Evolutionary conservation across 2,113 vertebrate genomes (phyloP), one percentile per base, ranked within the genome.

Genomic region (Ciconia maguari): DNA sequence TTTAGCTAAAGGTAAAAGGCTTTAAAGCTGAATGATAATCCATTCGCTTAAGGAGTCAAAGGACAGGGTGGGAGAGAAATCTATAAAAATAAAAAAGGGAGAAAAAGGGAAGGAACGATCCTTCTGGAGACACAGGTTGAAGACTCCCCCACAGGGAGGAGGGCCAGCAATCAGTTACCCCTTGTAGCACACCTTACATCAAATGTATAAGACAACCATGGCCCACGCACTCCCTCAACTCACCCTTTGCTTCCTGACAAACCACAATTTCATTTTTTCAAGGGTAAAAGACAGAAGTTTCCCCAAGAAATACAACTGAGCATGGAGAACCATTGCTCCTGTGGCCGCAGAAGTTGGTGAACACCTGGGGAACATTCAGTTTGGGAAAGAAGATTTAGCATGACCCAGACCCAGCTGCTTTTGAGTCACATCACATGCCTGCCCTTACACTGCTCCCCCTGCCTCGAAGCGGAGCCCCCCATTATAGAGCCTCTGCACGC

Each of bases 371-470:
- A 48, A 26, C 19, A 4, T 6, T 16, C 2, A 0, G 1, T 9
- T 46, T 51, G 29, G 54, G 25, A 36, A 32, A 68, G n/a, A 52
- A 66, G 25, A 11, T 21, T 30, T 21, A 42, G 27, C 32, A 27
- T 2, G 3, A 16, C 49, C 20, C 48, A 57, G 29, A 25, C 41
- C 19, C 2, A 9, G 4, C 41, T n/a, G 10, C 49, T 60, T 41
- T 13, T 25, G 10, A 49, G 22, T 13, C 18, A 26, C 13, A 8
- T 7, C 11, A 6, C 20, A 1, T 1, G 0, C 30, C 34, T 16
- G 9, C 6, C 16, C 38, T 17, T 1, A 3, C 1, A 0, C 29
- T 7, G 4, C 71, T 48, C n/a, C 20, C 8, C 3, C 4, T 61
- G 13, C 20, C 44, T 9, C 12, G 11, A 5, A 36, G 5, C n/a